These are phyloP conservation scores for Nesoenas mayeri DNA, from an alignment of 2,113 vertebrate genomes.

Conservation along the genomic window DNA sequence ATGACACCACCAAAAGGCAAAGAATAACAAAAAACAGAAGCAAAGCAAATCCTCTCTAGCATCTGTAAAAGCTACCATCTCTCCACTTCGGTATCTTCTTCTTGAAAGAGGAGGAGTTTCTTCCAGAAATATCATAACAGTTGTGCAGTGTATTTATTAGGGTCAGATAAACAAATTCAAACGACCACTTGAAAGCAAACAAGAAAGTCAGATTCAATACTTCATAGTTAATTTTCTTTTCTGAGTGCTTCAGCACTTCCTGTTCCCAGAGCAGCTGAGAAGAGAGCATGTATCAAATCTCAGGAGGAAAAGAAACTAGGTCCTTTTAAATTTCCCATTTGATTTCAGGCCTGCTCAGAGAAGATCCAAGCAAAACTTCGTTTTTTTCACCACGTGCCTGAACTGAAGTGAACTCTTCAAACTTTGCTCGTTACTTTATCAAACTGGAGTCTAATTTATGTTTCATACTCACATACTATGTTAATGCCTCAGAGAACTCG, in stretches of 20 bases:
- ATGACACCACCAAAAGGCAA: not conserved
- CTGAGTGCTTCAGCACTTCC: not conserved
- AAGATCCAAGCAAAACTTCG: not conserved
- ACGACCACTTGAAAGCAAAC: not conserved
- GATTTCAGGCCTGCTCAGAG: not conserved
- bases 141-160: not conserved
- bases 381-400: not conserved
- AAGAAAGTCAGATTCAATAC: not conserved
- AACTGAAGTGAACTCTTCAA: not conserved
- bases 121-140: not conserved
- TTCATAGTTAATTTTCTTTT: not conserved
- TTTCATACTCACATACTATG: not conserved
- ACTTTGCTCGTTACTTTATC: constrained; percentile 8
- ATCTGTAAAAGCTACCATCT: not conserved
- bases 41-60: not conserved
- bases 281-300: not conserved
- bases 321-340: not conserved
- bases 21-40: not conserved
- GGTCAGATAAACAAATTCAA: not conserved
- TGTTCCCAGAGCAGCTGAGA: not conserved
- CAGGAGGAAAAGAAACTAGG: not conserved
- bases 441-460: not conserved
- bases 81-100: not conserved
- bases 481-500: not conserved
- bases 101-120: not conserved